Conservation (phyloP, 2,888 invertebrate genomes). For the Euclidia mi region DNA sequence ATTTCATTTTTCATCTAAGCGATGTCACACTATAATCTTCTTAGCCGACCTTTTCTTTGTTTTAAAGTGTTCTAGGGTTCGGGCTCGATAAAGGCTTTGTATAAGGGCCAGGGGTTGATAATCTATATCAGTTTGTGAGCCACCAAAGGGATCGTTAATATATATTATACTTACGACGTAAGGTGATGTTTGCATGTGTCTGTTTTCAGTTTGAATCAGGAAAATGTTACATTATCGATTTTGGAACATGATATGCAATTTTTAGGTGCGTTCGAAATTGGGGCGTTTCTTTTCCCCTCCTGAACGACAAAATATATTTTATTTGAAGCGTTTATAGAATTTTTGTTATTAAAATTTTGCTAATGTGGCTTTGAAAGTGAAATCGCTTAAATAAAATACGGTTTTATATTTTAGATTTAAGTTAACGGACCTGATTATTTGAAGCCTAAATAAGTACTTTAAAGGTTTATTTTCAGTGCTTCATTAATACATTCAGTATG, state of each 20-base stretch:
- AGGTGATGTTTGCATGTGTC: constrained; percentile 45
- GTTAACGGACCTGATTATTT: no score
- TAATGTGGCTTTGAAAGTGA: no score
- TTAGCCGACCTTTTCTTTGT: constrained; percentile 78
- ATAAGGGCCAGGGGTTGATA: constrained; percentile 77
- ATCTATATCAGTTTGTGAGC: constrained; percentile 81
- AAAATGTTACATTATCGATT: constrained; percentile 58
- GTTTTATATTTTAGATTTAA: no score
- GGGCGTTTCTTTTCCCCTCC: constrained; percentile 11
- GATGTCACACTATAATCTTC: constrained; percentile 76
- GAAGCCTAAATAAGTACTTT: no score
- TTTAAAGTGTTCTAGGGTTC: constrained; percentile 77
- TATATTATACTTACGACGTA: constrained; percentile 22
- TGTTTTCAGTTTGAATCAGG: constrained; percentile 44
- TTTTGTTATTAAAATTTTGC: constrained; percentile 8
- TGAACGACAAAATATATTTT: constrained; percentile 18
- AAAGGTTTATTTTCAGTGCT: no score
- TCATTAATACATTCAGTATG: no score
- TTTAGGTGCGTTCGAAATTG: constrained; percentile 21
- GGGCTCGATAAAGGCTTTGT: constrained; percentile 74
- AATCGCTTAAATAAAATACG: no score
- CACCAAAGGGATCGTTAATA: constrained; percentile 70
- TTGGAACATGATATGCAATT: constrained; percentile 57
- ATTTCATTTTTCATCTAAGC: constrained; percentile 67
- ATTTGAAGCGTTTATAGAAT: constrained; percentile 1